Conservation (phyloP, 2,113 vertebrate genomes). For the Corythaeola cristata region DNA sequence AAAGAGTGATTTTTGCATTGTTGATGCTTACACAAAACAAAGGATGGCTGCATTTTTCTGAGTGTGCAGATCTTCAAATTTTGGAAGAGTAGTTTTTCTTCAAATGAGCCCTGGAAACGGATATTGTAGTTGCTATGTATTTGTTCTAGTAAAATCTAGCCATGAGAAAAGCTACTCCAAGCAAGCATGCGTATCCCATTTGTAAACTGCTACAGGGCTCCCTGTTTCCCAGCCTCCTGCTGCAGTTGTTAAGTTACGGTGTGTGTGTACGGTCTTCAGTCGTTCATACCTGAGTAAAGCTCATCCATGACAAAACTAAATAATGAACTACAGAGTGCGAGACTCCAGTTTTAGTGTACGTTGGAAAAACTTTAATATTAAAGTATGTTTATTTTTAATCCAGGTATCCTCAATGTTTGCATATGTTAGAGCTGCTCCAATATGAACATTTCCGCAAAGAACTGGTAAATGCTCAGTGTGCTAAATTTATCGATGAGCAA, state of each 20-base stretch:
- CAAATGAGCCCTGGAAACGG: neutral
- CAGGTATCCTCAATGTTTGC: constrained; percentile 96
- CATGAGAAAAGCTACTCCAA: neutral
- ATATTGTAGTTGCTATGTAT: neutral
- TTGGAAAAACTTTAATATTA: neutral
- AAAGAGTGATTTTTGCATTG: neutral
- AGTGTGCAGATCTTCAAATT: neutral
- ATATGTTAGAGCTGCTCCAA: constrained; percentile 96
- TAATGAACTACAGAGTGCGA: neutral
- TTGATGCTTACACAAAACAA: neutral
- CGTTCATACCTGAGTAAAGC: neutral
- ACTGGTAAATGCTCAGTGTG: constrained; percentile 96
- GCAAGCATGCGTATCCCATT: neutral
- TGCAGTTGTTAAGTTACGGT: neutral
- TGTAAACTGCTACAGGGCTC: neutral
- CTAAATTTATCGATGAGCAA: constrained; percentile 98
- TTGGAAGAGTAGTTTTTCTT: neutral
- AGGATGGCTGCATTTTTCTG: neutral
- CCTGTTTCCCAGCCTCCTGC: neutral
- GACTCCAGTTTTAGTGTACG: neutral
- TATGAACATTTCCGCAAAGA: constrained; percentile 98
- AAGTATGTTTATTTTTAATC: neutral
- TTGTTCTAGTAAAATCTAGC: neutral
- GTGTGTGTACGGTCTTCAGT: neutral
- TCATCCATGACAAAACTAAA: neutral